These are phyloP conservation scores for Platichthys stellatus DNA, from an alignment of 2,113 vertebrate genomes.

Conservation along the genomic window DNA sequence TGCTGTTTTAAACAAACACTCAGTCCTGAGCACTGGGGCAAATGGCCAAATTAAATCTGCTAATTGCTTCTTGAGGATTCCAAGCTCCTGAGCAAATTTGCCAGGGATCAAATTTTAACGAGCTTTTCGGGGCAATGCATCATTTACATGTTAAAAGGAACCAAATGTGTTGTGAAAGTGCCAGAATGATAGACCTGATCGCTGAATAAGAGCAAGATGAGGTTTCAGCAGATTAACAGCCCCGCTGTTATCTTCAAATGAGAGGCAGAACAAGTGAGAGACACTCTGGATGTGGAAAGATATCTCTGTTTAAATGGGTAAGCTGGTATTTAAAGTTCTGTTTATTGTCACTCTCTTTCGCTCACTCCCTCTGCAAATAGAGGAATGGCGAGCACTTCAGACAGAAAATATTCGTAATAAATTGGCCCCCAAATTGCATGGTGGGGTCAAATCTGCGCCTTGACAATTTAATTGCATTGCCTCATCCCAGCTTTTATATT, in stretches of 20 bases:
- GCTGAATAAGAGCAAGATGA: constrained; percentile 45
- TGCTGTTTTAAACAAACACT: constrained; percentile 70
- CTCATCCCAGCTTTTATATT: constrained; percentile 52
- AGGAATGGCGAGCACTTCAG: constrained; percentile 44
- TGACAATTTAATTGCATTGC: constrained; percentile 75
- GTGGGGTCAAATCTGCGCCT: constrained; percentile 60
- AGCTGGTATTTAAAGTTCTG: constrained; percentile 70
- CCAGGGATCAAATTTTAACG: constrained; percentile 61
- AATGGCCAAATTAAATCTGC: constrained; percentile 72
- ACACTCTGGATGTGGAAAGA: constrained; percentile 42
- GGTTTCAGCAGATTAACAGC: constrained; percentile 49
- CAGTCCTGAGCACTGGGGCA: constrained; percentile 55
- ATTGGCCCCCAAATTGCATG: constrained; percentile 58
- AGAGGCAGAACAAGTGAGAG: constrained; percentile 48
- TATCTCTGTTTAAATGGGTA: constrained; percentile 68
- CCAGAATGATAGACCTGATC: constrained; percentile 42
- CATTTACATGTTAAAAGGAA: constrained; percentile 56
- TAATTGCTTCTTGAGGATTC: constrained; percentile 71
- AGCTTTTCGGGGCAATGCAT: constrained; percentile 39
- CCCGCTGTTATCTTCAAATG: constrained; percentile 44
- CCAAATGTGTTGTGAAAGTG: constrained; percentile 48
- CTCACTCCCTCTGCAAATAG: constrained; percentile 43
- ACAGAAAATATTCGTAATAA: constrained; percentile 65
- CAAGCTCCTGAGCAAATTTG: constrained; percentile 48
- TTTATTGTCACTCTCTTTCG: constrained; percentile 56